Percentiles rank a stretch among this genome's conserved stretches.
Evolutionary conservation across 1,140 invertebrate genomes (phyloP).

Genomic region (Hetaerina americana): DNA sequence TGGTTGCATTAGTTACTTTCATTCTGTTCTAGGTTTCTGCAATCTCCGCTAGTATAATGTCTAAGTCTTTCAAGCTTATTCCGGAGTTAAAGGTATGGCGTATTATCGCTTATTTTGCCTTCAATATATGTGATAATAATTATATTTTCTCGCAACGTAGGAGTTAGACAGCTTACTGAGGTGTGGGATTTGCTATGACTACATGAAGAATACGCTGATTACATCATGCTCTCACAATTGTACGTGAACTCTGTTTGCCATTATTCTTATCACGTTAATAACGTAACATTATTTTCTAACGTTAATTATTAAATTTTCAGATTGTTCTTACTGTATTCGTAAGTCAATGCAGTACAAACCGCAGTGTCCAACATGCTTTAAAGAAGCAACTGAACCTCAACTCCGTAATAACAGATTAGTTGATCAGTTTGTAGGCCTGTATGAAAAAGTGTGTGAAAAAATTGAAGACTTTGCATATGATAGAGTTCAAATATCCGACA

Average conservation of each 20-base stretch:
- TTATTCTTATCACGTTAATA: not conserved
- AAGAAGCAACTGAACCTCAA: constrained; percentile 34
- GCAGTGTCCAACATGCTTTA: constrained; percentile 38
- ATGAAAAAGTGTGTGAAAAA: not conserved
- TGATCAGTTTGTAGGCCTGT: constrained; percentile 27
- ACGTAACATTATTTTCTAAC: constrained; percentile 6
- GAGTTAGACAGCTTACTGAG: constrained; percentile 27
- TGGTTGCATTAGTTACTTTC: too few species aligned
- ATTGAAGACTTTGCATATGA: not conserved
- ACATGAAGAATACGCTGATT: constrained; percentile 31
- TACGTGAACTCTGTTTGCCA: constrained; percentile 20
- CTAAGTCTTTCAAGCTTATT: too few species aligned
- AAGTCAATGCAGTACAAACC: constrained; percentile 38
- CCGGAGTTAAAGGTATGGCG: not conserved
- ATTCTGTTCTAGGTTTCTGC: too few species aligned
- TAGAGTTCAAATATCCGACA: not conserved
- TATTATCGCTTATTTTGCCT: not conserved
- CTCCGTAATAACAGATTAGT: constrained; percentile 35
- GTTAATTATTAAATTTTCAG: constrained; percentile 26
- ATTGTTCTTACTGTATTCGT: constrained; percentile 42
- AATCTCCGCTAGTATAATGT: too few species aligned
- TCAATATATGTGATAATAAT: not conserved
- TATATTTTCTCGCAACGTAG: constrained; percentile 15
- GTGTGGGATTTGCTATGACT: constrained; percentile 35
- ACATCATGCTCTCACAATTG: constrained; percentile 34